phyloP scores from a whole-genome alignment of 2,113 vertebrate genomes.

The Epinephelus moara region DNA sequence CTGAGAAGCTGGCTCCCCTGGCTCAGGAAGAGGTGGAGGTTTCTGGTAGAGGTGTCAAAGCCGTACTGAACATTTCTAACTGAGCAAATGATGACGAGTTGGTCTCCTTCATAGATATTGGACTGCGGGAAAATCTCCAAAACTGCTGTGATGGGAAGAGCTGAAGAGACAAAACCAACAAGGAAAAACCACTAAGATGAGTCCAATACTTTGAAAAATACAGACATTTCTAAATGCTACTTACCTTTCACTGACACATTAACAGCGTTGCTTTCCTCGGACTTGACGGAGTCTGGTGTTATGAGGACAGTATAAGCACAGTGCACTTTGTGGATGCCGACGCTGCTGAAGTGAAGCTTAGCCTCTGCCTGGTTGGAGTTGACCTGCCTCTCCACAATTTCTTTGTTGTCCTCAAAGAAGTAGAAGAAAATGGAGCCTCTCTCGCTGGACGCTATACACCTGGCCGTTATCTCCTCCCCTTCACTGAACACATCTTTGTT shows the following conservation, averaged over 20 bases:
- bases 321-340: constrained; percentile 49
- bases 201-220: neutral
- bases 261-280: constrained; percentile 58
- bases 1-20: constrained; percentile 47
- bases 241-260: constrained; percentile 70
- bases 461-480: constrained; percentile 64
- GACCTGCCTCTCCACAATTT: rapidly evolving
- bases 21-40: constrained; percentile 17
- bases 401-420: constrained; percentile 55
- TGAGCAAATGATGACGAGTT: constrained; percentile 66
- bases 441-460: constrained; percentile 72
- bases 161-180: constrained; percentile 60
- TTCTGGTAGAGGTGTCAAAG: too few species aligned
- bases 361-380: neutral
- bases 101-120: constrained; percentile 80
- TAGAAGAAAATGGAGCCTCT: constrained; percentile 60
- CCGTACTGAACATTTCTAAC: neutral
- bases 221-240: neutral
- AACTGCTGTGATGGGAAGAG: constrained; percentile 50
- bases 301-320: constrained; percentile 72
- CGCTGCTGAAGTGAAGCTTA: neutral
- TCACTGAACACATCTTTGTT: constrained; percentile 45
- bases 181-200: neutral
- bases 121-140: constrained; percentile 67
- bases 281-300: neutral